Evolutionary conservation across 2,888 invertebrate genomes (phyloP), one percentile per base, ranked within the genome.

Genomic region (Podotricha telesiphe): DNA sequence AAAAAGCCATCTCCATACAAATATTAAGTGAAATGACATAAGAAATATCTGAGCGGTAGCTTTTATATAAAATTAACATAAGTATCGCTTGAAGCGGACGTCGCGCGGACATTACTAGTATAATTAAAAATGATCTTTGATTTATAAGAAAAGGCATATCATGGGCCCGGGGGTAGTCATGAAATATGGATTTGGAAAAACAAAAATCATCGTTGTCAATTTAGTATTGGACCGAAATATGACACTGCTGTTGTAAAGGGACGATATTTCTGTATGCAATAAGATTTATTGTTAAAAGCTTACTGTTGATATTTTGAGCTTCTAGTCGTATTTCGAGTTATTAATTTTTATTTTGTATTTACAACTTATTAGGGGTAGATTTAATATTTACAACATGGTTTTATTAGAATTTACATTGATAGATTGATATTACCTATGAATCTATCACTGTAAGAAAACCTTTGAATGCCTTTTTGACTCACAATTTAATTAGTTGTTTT

Each of bases 11-110:
- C 71, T 86, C 86, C 81, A 82, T 67, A 75, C 69, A 76, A 45
- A 45, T 20, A 13, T n/a, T 34, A 69, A 37, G 68, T 58, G 71
- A 74, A 76, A 79, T 78, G 79, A 79, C 86, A 88, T 85, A 85
- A 78, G 81, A 80, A 81, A 79, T 79, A 86, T 85, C 80, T 83
- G 81, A 80, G 87, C 86, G 81, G 86, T 86, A 83, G 88, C 88
- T 88, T 87, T 87, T 86, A 86, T 82, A 84, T 75, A 83, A 62
- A 84, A 89, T 89, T 88, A 88, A 82, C 86, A 89, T 88, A 88
- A 86, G 79, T 81, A 84, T 79, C 76, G 72, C 64, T 64, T n/a
- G 66, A 67, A 67, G 73, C 72, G 69, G 65, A 55, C 68, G 73
- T 71, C 76, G 73, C 71, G 70, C 63, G 70, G 74, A 78, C 77